phyloP scores from a whole-genome alignment of 2,797 vertebrate genomes.

The Pristis pectinata region DNA sequence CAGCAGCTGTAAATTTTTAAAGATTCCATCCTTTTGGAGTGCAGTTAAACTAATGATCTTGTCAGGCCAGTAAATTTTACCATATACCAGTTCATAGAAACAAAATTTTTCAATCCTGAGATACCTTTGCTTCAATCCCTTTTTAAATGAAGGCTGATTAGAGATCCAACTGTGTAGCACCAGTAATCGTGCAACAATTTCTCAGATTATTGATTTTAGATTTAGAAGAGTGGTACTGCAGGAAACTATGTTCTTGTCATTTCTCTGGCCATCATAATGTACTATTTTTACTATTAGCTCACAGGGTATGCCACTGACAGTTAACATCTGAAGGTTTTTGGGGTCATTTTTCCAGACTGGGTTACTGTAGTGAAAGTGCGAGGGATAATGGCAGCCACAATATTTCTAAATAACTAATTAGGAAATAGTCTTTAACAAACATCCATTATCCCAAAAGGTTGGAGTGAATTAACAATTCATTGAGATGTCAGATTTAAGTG shows the following conservation, averaged over 20 bases:
- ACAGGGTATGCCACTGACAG: neutral
- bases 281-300: neutral
- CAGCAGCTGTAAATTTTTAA: too few relatives aligned
- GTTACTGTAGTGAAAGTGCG: neutral
- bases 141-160: too few relatives aligned
- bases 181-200: neutral
- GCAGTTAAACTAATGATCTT: too few relatives aligned
- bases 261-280: neutral
- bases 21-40: too few relatives aligned
- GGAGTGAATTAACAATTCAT: neutral
- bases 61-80: too few relatives aligned
- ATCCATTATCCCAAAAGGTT: neutral
- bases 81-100: too few relatives aligned
- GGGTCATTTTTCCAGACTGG: neutral
- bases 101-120: too few relatives aligned
- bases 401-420: neutral
- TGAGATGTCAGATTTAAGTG: neutral
- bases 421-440: neutral
- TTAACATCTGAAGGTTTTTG: neutral
- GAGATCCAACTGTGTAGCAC: neutral
- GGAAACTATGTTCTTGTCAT: neutral
- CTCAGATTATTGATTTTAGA: neutral
- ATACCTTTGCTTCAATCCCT: too few relatives aligned
- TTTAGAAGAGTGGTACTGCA: neutral
- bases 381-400: neutral